Percentiles rank a stretch among this genome's conserved stretches.
Evolutionary conservation across 2,888 invertebrate species (phyloP).

Genomic region (Neelides folsomi): DNA sequence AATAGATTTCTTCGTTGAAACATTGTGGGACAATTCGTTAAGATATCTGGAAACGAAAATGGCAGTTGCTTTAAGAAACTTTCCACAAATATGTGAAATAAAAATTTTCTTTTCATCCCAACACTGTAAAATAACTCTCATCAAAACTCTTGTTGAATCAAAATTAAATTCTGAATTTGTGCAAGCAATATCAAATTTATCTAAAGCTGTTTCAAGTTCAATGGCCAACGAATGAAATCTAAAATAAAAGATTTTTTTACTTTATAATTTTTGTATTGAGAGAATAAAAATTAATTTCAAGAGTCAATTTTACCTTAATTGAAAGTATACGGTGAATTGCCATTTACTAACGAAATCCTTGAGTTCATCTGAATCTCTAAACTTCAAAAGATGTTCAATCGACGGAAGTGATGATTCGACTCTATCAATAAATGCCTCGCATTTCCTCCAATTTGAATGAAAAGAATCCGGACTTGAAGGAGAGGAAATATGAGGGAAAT

Average conservation of each 20-base stretch:
- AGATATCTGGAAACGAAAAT: slow-evolving; percentile 28
- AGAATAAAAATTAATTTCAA: neutral
- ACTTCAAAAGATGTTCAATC: slow-evolving; percentile 47
- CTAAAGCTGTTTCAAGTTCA: slow-evolving; percentile 43
- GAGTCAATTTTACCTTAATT: slow-evolving; percentile 48
- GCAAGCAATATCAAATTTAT: slow-evolving; percentile 29
- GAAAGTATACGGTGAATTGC: slow-evolving; percentile 94
- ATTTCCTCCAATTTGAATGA: slow-evolving; percentile 27
- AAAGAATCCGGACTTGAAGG: slow-evolving; percentile 27
- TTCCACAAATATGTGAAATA: slow-evolving; percentile 23
- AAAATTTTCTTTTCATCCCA: slow-evolving; percentile 30
- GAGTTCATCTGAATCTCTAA: slow-evolving; percentile 40
- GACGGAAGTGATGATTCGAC: slow-evolving; percentile 49
- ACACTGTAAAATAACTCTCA: slow-evolving; percentile 31
- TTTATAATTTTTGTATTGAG: no score
- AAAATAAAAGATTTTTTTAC: no score
- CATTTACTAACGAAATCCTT: slow-evolving; percentile 69
- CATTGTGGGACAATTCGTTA: slow-evolving; percentile 18
- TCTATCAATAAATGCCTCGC: slow-evolving; percentile 49
- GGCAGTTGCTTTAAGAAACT: slow-evolving; percentile 32
- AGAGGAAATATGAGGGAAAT: slow-evolving; percentile 31
- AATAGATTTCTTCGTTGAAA: slow-evolving; percentile 15
- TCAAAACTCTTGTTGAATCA: slow-evolving; percentile 22
- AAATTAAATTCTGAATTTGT: slow-evolving; percentile 27
- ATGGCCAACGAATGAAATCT: slow-evolving; percentile 87